Evolutionary conservation across 2,797 vertebrate genomes (phyloP).

Genomic region (Syndactyla subalaris): DNA sequence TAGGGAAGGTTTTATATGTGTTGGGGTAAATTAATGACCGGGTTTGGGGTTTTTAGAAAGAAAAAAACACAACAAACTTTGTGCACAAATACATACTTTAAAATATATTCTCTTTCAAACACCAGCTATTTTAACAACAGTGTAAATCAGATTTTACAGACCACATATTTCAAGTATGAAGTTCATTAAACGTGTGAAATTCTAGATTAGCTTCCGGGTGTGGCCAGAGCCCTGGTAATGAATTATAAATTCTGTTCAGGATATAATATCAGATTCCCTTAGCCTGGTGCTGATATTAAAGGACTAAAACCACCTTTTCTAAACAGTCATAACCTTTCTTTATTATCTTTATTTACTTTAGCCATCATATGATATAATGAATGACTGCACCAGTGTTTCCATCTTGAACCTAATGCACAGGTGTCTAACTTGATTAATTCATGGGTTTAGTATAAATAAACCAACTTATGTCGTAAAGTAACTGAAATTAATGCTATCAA

Average conservation of each 20-base stretch:
- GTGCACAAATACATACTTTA: slow-evolving; percentile 70
- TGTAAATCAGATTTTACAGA: slow-evolving; percentile 81
- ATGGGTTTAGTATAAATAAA: background rate
- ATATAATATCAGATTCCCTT: slow-evolving; percentile 56
- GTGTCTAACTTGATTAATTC: slow-evolving; percentile 2
- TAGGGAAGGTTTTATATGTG: slow-evolving; percentile 67
- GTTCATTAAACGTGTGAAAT: slow-evolving; percentile 83
- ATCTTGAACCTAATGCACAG: background rate
- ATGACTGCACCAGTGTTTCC: slow-evolving; percentile 15
- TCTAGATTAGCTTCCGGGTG: slow-evolving; percentile 75
- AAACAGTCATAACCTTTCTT: slow-evolving; percentile 27
- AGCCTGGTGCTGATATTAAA: background rate
- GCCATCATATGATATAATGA: background rate
- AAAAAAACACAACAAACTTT: slow-evolving; percentile 42
- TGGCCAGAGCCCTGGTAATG: slow-evolving; percentile 67
- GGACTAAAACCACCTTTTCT: slow-evolving; percentile 32
- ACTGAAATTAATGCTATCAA: background rate
- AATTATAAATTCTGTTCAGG: slow-evolving; percentile 70
- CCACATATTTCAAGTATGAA: slow-evolving; percentile 76
- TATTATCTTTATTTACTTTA: slow-evolving; percentile 19
- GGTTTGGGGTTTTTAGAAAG: background rate
- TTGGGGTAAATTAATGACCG: slow-evolving; percentile 73
- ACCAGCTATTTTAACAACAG: slow-evolving; percentile 72
- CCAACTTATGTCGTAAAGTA: background rate
- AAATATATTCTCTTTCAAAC: slow-evolving; percentile 71